phyloP scores from a whole-genome alignment of 2,888 invertebrate genomes.

The Eretmocerus hayati region DNA sequence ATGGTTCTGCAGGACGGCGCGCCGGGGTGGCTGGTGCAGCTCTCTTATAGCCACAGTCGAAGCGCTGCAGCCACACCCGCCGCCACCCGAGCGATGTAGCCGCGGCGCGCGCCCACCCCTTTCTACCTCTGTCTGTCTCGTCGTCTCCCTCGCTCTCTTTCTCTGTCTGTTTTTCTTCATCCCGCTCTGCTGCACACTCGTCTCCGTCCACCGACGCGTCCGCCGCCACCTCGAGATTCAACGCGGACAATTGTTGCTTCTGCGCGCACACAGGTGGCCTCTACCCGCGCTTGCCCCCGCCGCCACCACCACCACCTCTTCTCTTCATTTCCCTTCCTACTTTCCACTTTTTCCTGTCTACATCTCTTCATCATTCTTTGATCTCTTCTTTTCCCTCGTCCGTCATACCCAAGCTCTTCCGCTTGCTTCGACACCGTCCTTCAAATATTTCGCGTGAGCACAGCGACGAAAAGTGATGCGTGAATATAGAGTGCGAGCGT shows the following conservation, averaged over 20 bases:
- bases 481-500: too few species aligned
- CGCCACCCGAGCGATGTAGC: slow-evolving; percentile 20
- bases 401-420: background rate
- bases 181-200: background rate
- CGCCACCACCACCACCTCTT: too few species aligned
- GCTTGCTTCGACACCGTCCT: background rate
- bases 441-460: background rate
- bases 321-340: slow-evolving; percentile 9
- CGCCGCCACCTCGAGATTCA: background rate
- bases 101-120: slow-evolving; percentile 29
- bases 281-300: slow-evolving; percentile 30
- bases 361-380: slow-evolving; percentile 2
- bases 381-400: background rate
- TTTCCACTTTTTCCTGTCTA: slow-evolving; percentile 5
- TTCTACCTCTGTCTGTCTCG: slow-evolving; percentile 13
- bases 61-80: slow-evolving; percentile 25
- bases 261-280: slow-evolving; percentile 47
- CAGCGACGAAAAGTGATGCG: too few species aligned
- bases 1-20: too few species aligned
- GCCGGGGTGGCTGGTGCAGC: too few species aligned
- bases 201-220: background rate
- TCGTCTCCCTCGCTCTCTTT: slow-evolving; percentile 26
- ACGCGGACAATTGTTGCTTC: slow-evolving; percentile 46
- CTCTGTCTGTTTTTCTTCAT: slow-evolving; percentile 5
- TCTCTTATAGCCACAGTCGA: too few species aligned